Evolutionary conservation across 2,113 vertebrate species (phyloP).

Genomic region (Mesocricetus auratus): DNA sequence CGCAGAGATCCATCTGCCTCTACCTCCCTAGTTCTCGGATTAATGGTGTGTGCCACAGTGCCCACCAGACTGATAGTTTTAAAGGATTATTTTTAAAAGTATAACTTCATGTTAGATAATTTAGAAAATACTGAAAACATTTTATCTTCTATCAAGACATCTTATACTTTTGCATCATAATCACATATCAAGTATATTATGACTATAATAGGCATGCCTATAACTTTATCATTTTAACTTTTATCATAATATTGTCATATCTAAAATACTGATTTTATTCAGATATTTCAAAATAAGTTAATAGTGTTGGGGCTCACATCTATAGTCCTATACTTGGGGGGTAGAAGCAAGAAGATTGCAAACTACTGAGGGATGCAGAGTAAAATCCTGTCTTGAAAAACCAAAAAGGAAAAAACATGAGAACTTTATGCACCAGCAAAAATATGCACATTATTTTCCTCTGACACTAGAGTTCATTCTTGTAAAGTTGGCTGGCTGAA

Average conservation of each 20-base stretch:
- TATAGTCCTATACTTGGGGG: background rate
- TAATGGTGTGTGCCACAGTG: background rate
- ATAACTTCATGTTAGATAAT: slow-evolving; percentile 36
- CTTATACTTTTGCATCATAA: slow-evolving; percentile 9
- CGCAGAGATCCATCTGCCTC: background rate
- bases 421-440: background rate
- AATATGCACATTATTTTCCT: slow-evolving; percentile 22
- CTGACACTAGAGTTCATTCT: background rate
- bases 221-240: slow-evolving; percentile 31
- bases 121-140: background rate
- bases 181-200: background rate
- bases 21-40: background rate
- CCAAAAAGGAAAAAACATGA: background rate
- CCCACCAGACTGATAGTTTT: background rate
- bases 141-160: background rate
- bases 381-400: background rate
- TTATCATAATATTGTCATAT: background rate
- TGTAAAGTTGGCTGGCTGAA: background rate
- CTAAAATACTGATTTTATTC: background rate
- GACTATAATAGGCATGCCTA: slow-evolving; percentile 4
- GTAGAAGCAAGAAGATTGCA: background rate
- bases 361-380: background rate
- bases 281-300: slow-evolving; percentile 7
- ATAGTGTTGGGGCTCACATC: background rate
- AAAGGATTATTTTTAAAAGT: slow-evolving; percentile 40